Percentiles rank a stretch among this genome's conserved stretches.
These are phyloP conservation scores for Campoplex nolae DNA, from an alignment of 2,888 invertebrate species.

Conservation along the genomic window DNA sequence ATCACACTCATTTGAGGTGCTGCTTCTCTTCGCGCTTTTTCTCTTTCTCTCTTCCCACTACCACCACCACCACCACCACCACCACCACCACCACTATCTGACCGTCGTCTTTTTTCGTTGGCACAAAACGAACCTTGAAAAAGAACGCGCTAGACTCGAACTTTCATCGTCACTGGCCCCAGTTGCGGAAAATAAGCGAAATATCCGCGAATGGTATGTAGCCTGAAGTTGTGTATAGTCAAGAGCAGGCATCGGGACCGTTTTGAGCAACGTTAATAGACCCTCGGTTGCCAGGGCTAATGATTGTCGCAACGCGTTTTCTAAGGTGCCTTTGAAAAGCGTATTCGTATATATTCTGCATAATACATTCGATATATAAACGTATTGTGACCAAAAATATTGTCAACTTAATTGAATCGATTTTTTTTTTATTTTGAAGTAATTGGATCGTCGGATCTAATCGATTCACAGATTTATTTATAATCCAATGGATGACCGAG, in stretches of 20 bases:
- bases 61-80: neutral
- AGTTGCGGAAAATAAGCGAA: constrained; percentile 31
- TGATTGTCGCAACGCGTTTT: constrained; percentile 74
- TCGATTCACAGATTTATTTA: neutral
- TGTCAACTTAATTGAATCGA: neutral
- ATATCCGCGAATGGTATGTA: neutral
- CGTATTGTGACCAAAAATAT: neutral
- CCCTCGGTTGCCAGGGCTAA: constrained; percentile 75
- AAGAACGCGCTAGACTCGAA: constrained; percentile 21
- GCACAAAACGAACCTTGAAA: constrained; percentile 35
- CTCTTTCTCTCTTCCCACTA: neutral
- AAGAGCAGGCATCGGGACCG: constrained; percentile 68
- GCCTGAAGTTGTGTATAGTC: constrained; percentile 27
- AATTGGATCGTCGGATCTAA: neutral
- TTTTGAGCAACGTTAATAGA: constrained; percentile 75
- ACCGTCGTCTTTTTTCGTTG: constrained; percentile 40
- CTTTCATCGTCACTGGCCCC: constrained; percentile 41
- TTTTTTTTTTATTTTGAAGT: neutral
- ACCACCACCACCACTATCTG: neutral
- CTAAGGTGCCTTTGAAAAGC: constrained; percentile 77
- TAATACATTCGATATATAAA: constrained; percentile 1
- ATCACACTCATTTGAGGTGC: constrained; percentile 20
- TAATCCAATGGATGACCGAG: neutral
- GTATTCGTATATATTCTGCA: constrained; percentile 61
- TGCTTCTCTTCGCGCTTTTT: neutral